Base-by-base conservation (phyloP, 92 coral and sea anemone species). In the Palythoa caribaeorum region DNA sequence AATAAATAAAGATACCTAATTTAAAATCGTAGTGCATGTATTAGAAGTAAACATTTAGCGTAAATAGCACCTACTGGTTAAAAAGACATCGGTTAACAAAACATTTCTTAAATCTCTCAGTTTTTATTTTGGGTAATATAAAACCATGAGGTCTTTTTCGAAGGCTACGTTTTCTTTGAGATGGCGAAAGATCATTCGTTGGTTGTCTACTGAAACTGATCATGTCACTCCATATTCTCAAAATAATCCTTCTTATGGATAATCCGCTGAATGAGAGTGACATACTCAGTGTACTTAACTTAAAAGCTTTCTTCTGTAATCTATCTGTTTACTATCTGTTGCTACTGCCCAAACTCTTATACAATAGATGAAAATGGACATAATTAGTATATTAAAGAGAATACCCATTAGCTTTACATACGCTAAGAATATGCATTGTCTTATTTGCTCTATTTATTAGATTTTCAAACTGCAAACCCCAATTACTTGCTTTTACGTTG, bases 151-250 rank as follows among this genome's bases (percentile, higher is more conserved):
- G n/a, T n/a, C n/a, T n/a, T n/a, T n/a, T n/a, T n/a, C n/a, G n/a
- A n/a, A n/a, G n/a, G n/a, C n/a, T n/a, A n/a, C n/a, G n/a, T n/a
- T 53, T 53, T 53, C 59, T 53, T 53, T 53, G 8, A 53, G 59
- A 53, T 53, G 59, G 59, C 59, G 13, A n/a, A n/a, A n/a, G n/a
- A n/a, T n/a, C n/a, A n/a, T n/a, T n/a, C n/a, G n/a, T n/a, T n/a
- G n/a, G n/a, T n/a, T n/a, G n/a, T n/a, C n/a, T n/a, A n/a, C n/a
- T 15, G 7, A 63, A 3, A 59, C 12, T n/a, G 73, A 54, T 15
- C 53, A 80, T 59, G 85, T 59, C 85, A 28, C 44, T 28, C 85
- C 85, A 80, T 72, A 80, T 80, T 72, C 21, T 80, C 73, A 55
- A 14, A 80, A 79, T 55, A 9, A 79, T 37, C 72, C 20, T 71